Evolutionary conservation across 2,113 vertebrate species (phyloP).

Genomic region (Cyanocitta stelleri): DNA sequence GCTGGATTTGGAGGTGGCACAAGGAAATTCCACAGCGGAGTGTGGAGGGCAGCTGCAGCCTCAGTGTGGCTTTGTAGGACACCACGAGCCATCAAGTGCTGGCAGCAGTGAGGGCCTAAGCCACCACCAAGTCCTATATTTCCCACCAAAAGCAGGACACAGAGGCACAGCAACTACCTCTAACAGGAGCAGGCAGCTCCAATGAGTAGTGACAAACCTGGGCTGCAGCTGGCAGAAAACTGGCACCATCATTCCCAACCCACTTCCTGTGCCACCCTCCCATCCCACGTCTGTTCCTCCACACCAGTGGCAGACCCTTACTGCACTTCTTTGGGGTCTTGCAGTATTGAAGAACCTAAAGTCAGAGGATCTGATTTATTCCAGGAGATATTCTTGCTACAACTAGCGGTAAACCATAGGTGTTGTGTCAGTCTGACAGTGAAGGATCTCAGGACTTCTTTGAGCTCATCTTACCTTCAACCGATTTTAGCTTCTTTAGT

Average conservation of each 20-base stretch:
- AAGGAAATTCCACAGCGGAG: background rate
- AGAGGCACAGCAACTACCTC: background rate
- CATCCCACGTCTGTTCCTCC: background rate
- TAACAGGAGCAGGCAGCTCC: background rate
- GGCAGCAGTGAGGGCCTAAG: fast-evolving
- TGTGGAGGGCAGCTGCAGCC: background rate
- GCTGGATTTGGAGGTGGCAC: background rate
- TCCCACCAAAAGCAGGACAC: background rate
- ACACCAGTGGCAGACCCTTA: background rate
- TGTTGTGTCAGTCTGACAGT: no score
- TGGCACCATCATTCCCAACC: background rate
- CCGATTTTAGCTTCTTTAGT: background rate
- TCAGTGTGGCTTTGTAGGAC: fast-evolving
- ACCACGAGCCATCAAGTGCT: background rate
- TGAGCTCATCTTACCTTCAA: background rate
- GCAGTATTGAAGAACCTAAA: background rate
- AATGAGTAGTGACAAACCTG: background rate
- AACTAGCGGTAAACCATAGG: background rate
- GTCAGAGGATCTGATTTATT: background rate
- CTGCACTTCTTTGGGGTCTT: background rate
- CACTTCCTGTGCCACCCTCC: background rate
- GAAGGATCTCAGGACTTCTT: background rate
- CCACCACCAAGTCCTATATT: background rate
- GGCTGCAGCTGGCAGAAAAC: background rate
- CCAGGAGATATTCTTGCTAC: background rate